Evolutionary conservation across 1,140 invertebrate species (phyloP).

Genomic region (Papilio aristodemus): DNA sequence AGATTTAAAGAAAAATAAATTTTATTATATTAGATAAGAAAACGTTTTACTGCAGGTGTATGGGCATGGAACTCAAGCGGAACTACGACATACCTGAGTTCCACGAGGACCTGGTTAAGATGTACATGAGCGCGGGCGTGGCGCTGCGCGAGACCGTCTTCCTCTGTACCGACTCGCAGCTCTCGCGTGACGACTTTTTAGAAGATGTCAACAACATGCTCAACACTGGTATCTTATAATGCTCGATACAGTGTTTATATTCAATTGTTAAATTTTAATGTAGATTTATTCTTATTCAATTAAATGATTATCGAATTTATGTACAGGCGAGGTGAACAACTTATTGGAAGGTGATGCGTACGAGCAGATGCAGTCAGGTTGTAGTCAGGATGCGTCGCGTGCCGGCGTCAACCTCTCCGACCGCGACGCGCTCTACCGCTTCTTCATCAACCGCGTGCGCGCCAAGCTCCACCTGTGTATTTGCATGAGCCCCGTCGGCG

Average conservation of each 20-base stretch:
- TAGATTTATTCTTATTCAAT: no score
- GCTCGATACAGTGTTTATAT: background rate
- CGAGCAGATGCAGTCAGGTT: constrained; percentile 89
- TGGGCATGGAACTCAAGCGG: constrained; percentile 91
- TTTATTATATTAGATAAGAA: no score
- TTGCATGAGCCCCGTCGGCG: constrained; percentile 94
- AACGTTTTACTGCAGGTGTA: constrained; percentile 80
- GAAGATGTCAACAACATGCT: constrained; percentile 96
- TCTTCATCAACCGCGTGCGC: constrained; percentile 89
- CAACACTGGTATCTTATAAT: constrained; percentile 84
- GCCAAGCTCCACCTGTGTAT: constrained; percentile 91
- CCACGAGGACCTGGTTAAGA: constrained; percentile 88
- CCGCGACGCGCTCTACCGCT: constrained; percentile 89
- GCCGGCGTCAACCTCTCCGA: constrained; percentile 81
- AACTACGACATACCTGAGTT: constrained; percentile 90
- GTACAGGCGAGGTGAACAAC: constrained; percentile 89
- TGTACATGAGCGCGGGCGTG: constrained; percentile 87
- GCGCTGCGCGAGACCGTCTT: constrained; percentile 92
- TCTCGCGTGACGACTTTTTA: constrained; percentile 88
- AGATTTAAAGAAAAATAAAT: no score
- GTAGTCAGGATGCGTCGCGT: constrained; percentile 85
- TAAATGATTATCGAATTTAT: no score
- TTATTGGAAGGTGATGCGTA: constrained; percentile 92
- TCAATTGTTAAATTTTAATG: background rate
- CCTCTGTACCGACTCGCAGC: constrained; percentile 93